phyloP scores from a whole-genome alignment of 1,140 invertebrate genomes.

The Neodiprion lecontei region DNA sequence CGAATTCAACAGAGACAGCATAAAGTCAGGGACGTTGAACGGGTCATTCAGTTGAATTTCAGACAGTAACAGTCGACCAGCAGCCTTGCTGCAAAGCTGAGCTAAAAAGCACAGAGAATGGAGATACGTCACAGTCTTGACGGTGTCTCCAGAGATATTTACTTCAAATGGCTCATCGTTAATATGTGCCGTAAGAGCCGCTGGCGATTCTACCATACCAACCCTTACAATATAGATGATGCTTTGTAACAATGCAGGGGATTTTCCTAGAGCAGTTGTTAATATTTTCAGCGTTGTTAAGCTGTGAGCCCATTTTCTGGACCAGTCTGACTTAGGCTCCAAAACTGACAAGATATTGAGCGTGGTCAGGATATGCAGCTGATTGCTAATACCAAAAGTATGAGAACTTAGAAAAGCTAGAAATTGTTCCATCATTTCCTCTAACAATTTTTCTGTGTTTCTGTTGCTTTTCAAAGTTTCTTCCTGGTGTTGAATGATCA shows the following conservation, averaged over 20 bases:
- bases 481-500: constrained; percentile 50
- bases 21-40: constrained; percentile 45
- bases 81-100: constrained; percentile 45
- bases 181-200: constrained; percentile 39
- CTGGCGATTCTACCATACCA: constrained; percentile 42
- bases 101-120: constrained; percentile 51
- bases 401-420: constrained; percentile 45
- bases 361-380: constrained; percentile 38
- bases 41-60: constrained; percentile 38
- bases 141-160: constrained; percentile 52
- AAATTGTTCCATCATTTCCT: constrained; percentile 56
- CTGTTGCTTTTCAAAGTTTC: constrained; percentile 47
- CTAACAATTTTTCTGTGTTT: constrained; percentile 43
- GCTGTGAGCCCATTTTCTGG: constrained; percentile 50
- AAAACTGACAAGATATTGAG: constrained; percentile 52
- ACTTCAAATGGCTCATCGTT: constrained; percentile 47
- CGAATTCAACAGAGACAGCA: constrained; percentile 40
- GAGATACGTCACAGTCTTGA: constrained; percentile 52
- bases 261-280: constrained; percentile 43
- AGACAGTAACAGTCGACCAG: constrained; percentile 41
- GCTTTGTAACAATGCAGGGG: constrained; percentile 44
- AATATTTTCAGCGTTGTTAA: constrained; percentile 46
- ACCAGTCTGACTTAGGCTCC: constrained; percentile 54
- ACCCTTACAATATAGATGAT: constrained; percentile 36
- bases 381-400: constrained; percentile 27